phyloP scores from a whole-genome alignment of 1,140 invertebrate species.

The Bombus impatiens region DNA sequence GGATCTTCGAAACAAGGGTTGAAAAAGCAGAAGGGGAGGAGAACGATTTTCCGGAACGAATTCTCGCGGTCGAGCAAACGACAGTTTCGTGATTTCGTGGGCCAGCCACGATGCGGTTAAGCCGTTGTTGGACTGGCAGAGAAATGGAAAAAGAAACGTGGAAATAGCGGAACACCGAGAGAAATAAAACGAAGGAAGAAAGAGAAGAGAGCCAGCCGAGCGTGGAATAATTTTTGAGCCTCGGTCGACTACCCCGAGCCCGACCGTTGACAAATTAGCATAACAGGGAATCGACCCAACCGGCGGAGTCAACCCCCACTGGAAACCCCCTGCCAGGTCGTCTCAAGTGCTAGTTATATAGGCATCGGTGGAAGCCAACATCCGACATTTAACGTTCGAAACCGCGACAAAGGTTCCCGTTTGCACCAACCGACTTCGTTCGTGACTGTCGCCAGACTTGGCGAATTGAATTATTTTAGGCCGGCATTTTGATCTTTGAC shows the following conservation, averaged over 20 bases:
- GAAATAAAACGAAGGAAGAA: background rate
- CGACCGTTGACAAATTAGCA: constrained; percentile 81
- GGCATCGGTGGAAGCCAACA: constrained; percentile 63
- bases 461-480: constrained; percentile 46
- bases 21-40: background rate
- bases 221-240: constrained; percentile 74
- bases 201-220: constrained; percentile 51
- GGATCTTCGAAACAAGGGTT: constrained; percentile 9
- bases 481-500: constrained; percentile 31
- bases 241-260: constrained; percentile 71
- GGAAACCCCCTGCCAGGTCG: constrained; percentile 72
- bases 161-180: background rate
- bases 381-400: constrained; percentile 61
- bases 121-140: background rate
- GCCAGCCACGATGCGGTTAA: background rate
- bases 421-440: constrained; percentile 13
- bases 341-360: constrained; percentile 77
- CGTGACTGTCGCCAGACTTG: background rate
- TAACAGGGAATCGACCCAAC: constrained; percentile 81
- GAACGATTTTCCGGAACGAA: constrained; percentile 46
- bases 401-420: constrained; percentile 39
- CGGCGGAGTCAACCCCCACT: constrained; percentile 75
- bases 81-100: background rate
- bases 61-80: background rate
- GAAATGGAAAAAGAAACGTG: background rate